A percentile compares a stretch with the other conserved stretches of the same genome.
Conservation (phyloP, 2,113 vertebrate genomes). For the Heliornis fulica region DNA sequence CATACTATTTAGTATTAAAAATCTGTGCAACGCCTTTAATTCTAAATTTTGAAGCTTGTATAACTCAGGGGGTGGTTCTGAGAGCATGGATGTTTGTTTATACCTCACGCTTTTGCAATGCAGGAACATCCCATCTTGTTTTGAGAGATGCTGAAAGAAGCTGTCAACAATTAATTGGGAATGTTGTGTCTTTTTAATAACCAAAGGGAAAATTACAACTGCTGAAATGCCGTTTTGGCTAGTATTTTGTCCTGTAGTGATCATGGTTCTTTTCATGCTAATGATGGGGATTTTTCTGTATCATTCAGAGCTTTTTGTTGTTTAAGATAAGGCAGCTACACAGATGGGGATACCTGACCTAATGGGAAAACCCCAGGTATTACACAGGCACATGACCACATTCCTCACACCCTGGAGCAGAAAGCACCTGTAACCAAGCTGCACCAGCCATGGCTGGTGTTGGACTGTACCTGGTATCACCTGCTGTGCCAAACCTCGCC, state of each 20-base stretch:
- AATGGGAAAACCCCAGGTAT: not conserved
- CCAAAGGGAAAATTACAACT: not conserved
- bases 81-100: not conserved
- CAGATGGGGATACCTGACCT: not conserved
- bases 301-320: not conserved
- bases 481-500: not conserved
- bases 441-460: not conserved
- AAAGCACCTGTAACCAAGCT: not conserved
- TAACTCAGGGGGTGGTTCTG: not conserved
- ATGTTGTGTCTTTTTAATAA: not conserved
- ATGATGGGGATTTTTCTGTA: not conserved
- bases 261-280: not conserved
- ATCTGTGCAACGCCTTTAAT: not conserved
- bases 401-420: not conserved
- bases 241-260: not conserved
- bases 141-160: not conserved
- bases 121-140: not conserved
- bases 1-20: not conserved
- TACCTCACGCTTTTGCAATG: not conserved
- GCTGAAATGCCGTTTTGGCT: not conserved
- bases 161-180: not conserved
- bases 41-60: not conserved
- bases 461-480: not conserved
- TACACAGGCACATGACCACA: not conserved
- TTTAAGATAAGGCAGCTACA: not conserved